These are phyloP conservation scores for Neosalanx taihuensis DNA, from an alignment of 2,797 vertebrate species.

Conservation along the genomic window DNA sequence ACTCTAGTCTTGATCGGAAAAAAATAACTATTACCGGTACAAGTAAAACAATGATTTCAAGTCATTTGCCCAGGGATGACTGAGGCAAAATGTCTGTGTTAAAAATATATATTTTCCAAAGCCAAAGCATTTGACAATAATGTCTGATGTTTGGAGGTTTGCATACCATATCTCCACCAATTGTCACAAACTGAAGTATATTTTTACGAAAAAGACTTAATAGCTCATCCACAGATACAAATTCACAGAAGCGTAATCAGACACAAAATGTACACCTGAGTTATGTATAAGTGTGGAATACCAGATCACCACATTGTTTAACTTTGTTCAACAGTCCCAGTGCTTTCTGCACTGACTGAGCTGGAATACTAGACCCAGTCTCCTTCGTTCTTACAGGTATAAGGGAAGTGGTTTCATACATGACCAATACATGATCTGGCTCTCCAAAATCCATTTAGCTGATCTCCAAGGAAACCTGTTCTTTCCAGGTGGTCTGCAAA, in stretches of 20 bases:
- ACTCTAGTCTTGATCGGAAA: neutral
- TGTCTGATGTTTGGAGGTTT: neutral
- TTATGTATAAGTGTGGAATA: neutral
- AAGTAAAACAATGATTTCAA: slow-evolving; percentile 4
- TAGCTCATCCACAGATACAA: slow-evolving; percentile 5
- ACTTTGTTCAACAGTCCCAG: neutral
- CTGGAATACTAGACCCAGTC: neutral
- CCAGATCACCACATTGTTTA: neutral
- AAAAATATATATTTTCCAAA: neutral
- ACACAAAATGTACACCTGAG: neutral
- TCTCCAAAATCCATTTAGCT: no score
- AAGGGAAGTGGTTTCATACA: no score
- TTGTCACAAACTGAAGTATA: neutral
- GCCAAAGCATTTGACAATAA: neutral
- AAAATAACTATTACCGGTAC: neutral
- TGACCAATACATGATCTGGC: no score
- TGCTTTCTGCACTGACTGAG: neutral
- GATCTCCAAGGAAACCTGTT: no score
- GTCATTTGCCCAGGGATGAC: neutral
- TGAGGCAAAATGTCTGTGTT: neutral
- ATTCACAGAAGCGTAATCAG: slow-evolving; percentile 9
- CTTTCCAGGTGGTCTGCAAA: neutral
- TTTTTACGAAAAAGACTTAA: neutral
- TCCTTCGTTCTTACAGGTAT: no score
- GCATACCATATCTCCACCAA: slow-evolving; percentile 1